These are phyloP conservation scores for Ectropis grisescens DNA, from an alignment of 1,140 invertebrate genomes.

Conservation along the genomic window DNA sequence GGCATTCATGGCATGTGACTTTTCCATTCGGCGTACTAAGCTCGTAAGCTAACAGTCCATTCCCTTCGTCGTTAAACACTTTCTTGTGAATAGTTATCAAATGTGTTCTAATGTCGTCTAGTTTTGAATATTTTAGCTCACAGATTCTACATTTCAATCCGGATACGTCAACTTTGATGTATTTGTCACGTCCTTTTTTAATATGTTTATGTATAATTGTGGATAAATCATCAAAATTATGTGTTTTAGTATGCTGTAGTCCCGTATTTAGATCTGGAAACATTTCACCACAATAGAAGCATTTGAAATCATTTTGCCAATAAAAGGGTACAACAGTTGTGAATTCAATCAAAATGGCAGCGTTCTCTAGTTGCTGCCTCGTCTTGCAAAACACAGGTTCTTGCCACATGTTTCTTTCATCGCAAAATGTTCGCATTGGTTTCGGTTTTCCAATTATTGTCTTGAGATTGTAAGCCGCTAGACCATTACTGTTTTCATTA, in stretches of 20 bases:
- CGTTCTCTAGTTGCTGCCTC: too few relatives aligned
- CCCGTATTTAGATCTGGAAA: constrained; percentile 26
- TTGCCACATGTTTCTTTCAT: too few relatives aligned
- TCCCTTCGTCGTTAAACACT: constrained; percentile 30
- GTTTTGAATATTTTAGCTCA: constrained; percentile 13
- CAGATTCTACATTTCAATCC: constrained; percentile 35
- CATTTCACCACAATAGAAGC: constrained; percentile 39
- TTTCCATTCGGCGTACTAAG: constrained; percentile 24
- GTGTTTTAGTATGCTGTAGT: constrained; percentile 23
- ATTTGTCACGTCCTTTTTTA: constrained; percentile 31
- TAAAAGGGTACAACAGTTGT: constrained; percentile 37
- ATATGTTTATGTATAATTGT: constrained; percentile 25
- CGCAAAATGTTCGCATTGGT: too few relatives aligned
- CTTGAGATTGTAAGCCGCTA: too few relatives aligned
- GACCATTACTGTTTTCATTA: too few relatives aligned
- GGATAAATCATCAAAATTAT: constrained; percentile 15
- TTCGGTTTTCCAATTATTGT: too few relatives aligned
- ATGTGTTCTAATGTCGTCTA: constrained; percentile 29
- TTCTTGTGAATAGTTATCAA: constrained; percentile 22
- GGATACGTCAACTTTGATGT: constrained; percentile 39
- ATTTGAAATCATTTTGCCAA: constrained; percentile 41
- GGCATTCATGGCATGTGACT: constrained; percentile 9
- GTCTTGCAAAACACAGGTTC: too few relatives aligned
- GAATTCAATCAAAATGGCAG: constrained; percentile 26
- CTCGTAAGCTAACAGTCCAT: constrained; percentile 36